These are phyloP conservation scores for Clamator glandarius DNA, from an alignment of 2,797 vertebrate species.

Conservation along the genomic window DNA sequence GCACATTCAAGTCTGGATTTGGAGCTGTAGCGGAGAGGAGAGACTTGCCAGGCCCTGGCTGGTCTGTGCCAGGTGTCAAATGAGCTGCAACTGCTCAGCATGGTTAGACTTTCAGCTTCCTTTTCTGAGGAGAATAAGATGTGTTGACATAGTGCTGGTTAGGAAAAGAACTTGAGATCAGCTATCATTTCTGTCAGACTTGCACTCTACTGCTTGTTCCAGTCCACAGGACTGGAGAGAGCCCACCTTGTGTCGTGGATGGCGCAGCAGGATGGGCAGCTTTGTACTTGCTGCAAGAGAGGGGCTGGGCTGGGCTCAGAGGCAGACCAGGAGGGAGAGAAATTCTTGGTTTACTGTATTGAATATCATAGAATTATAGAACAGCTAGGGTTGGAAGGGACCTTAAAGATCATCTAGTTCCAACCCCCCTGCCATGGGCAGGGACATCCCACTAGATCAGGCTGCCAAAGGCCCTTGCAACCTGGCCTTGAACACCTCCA, in stretches of 20 bases:
- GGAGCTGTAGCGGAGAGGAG: background rate
- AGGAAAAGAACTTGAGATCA: background rate
- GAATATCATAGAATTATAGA: no score
- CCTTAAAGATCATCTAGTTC: no score
- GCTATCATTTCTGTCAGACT: background rate
- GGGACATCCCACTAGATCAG: no score
- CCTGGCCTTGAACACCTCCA: no score
- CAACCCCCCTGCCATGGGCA: no score
- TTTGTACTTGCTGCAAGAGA: fast-evolving
- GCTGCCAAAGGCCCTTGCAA: no score
- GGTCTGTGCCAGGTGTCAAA: background rate
- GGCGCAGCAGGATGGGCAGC: fast-evolving
- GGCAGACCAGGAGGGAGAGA: background rate
- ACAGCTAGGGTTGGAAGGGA: no score
- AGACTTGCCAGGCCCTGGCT: background rate
- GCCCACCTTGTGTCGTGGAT: background rate
- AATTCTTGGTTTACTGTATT: background rate
- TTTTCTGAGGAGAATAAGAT: background rate
- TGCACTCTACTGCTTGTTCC: background rate
- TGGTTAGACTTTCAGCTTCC: no score
- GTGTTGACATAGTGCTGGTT: background rate
- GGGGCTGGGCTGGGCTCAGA: background rate
- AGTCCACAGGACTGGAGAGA: background rate
- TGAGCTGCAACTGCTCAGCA: no score
- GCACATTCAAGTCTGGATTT: background rate